Evolutionary conservation across 2,113 vertebrate genomes (phyloP).

Genomic region (Alosa alosa): DNA sequence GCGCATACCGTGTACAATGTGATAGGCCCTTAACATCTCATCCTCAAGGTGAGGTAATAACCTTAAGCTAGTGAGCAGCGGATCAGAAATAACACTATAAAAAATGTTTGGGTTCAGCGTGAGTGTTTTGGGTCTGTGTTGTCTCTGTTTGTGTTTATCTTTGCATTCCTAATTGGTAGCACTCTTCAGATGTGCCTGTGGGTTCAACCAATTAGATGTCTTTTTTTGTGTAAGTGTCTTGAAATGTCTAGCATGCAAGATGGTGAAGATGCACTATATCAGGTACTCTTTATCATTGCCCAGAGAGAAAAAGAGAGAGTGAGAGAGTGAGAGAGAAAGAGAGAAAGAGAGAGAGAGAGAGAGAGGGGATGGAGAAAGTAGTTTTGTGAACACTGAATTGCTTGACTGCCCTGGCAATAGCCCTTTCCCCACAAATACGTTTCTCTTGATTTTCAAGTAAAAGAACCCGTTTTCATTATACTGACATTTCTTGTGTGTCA

Average conservation of each 20-base stretch:
- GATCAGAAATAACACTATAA: not conserved
- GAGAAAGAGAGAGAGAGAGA: not conserved
- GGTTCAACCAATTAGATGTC: not conserved
- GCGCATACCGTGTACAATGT: no score
- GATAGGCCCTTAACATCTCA: no score
- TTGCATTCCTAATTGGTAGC: not conserved
- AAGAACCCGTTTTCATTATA: not conserved
- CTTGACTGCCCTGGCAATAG: not conserved
- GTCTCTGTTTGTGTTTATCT: not conserved
- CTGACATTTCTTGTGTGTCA: not conserved
- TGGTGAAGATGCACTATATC: not conserved
- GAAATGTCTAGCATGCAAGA: not conserved
- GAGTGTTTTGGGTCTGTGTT: not conserved
- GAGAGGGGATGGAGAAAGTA: not conserved
- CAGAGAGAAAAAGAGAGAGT: slow-evolving; percentile 8
- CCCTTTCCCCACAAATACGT: not conserved
- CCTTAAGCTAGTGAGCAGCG: not conserved
- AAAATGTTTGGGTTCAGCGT: not conserved
- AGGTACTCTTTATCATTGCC: not conserved
- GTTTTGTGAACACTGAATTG: not conserved
- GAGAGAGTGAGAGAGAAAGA: slow-evolving; percentile 22
- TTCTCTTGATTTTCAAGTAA: not conserved
- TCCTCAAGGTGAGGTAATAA: not conserved
- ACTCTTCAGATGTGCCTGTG: not conserved
- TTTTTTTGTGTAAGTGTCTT: not conserved